Conservation (phyloP, 2,888 invertebrate species). For the Baccha elongata region DNA sequence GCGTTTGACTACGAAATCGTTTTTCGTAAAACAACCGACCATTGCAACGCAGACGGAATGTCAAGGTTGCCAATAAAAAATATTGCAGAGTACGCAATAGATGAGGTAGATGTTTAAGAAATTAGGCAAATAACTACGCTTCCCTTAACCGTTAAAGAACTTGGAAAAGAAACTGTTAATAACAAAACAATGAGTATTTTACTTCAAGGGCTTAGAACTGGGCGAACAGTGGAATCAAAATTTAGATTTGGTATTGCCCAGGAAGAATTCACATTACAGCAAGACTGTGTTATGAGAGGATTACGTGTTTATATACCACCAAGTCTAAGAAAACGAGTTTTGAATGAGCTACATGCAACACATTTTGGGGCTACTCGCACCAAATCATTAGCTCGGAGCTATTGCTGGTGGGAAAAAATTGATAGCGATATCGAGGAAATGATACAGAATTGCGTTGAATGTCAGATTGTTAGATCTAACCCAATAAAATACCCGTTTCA, state of each 20-base stretch:
- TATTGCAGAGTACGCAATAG: neutral
- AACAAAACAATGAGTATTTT: no score
- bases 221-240: neutral
- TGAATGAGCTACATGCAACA: constrained; percentile 31
- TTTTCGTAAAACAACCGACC: constrained; percentile 49
- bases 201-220: neutral
- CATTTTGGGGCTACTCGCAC: constrained; percentile 35
- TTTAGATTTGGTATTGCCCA: constrained; percentile 2
- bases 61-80: constrained; percentile 60
- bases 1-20: constrained; percentile 72
- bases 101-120: constrained; percentile 51
- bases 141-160: constrained; percentile 31
- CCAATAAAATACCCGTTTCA: constrained; percentile 42
- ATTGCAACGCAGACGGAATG: constrained; percentile 73
- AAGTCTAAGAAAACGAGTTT: neutral
- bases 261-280: neutral
- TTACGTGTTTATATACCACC: neutral
- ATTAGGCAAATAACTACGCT: constrained; percentile 26
- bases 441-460: no score
- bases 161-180: constrained; percentile 29
- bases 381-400: constrained; percentile 21
- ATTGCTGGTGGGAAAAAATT: constrained; percentile 57
- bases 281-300: neutral
- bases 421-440: constrained; percentile 66
- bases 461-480: constrained; percentile 38